Evolutionary conservation across 2,797 vertebrate species (phyloP), one percentile per base, ranked within the genome.

Genomic region (Eurystomus glaucurus): DNA sequence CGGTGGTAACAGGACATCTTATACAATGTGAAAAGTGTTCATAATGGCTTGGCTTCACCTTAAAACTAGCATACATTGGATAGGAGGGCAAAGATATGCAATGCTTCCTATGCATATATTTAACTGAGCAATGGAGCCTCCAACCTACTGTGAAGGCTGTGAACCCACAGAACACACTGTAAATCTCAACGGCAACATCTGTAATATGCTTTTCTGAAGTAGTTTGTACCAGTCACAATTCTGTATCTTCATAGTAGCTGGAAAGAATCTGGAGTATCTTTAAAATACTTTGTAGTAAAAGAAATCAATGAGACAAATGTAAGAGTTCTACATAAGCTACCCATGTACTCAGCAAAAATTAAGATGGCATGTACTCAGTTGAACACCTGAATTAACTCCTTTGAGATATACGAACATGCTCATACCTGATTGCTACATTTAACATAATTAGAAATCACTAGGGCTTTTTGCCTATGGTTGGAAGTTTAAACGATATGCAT

Each of bases 301-400:
- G 12, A 94, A 75, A 77, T 35, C 52, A 57, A 12, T 55, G n/a
- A 58, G 28, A 74, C 51, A 80, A 72, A 46, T 33, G 1, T 64
- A 66, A 23, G 21, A 57, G 45, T 90, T 94, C 45, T 61, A 64
- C 57, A 54, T 6, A 85, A 88, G 31, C 17, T 85, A 60, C 9
- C 6, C 11, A 22, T 10, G 10, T 68, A 61, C 11, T 83, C 61
- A 85, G 64, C 48, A 91, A 58, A 97, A 91, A 77, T 33, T 14
- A 70, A 76, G 48, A 60, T 39, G 31, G 23, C 7, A 66, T 20
- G 20, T 43, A 70, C 8, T 85, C 8, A 3, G 2, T 21, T 64
- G 37, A 88, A 70, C 26, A 71, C 21, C 64, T 83, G 81, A 91
- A 90, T 85, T 75, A 75, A 50, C 14, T 90, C 71, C 45, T 91